A percentile compares a stretch with the other conserved stretches of the same genome.
These are phyloP conservation scores for Aythya baeri DNA, from an alignment of 2,113 vertebrate species.

Conservation along the genomic window DNA sequence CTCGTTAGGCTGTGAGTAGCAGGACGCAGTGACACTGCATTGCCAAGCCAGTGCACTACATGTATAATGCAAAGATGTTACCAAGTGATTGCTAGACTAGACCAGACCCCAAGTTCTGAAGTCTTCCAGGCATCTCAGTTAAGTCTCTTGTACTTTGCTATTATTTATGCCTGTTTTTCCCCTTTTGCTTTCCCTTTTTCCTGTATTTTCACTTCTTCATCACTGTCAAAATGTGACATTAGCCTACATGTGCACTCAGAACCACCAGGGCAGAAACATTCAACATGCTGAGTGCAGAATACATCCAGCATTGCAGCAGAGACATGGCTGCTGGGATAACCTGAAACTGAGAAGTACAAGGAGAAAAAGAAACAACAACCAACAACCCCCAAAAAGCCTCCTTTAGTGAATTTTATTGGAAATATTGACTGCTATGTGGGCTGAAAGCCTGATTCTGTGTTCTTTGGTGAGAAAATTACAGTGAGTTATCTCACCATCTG, in stretches of 20 bases:
- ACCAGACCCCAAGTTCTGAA: neutral
- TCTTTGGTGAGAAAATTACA: conserved; percentile 53
- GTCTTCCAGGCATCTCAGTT: neutral
- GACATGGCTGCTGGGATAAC: neutral
- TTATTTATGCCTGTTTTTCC: neutral
- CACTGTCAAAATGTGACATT: neutral
- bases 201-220: neutral
- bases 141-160: neutral
- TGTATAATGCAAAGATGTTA: neutral
- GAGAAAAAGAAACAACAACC: neutral
- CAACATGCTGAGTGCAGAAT: neutral
- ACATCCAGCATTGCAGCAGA: neutral
- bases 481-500: conserved; percentile 65
- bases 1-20: neutral
- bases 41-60: neutral
- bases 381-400: neutral
- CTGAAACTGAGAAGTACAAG: neutral
- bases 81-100: neutral
- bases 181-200: neutral
- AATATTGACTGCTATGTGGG: conserved; percentile 48
- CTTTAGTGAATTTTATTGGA: conserved; percentile 33
- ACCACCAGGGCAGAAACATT: neutral
- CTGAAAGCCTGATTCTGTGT: conserved; percentile 37
- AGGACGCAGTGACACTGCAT: neutral
- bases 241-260: neutral